Conservation (phyloP, 2,797 vertebrate genomes). For the Arvicola amphibius region DNA sequence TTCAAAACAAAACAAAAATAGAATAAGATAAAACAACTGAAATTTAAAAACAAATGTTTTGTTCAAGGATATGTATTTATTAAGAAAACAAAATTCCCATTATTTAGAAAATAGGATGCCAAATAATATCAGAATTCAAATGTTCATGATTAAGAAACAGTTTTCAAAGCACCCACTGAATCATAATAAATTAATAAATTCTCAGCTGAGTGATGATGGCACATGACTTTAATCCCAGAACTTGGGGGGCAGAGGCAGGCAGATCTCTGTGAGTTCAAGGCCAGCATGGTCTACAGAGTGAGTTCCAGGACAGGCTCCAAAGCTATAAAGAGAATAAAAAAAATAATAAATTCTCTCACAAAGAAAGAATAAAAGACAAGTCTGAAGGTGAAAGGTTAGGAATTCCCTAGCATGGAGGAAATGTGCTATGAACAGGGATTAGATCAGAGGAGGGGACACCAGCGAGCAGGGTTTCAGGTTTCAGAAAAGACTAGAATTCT, state of each 20-base stretch:
- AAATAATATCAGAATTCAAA: neutral
- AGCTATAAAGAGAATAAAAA: neutral
- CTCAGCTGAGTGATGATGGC: too few species aligned
- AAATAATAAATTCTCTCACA: neutral
- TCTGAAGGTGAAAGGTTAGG: neutral
- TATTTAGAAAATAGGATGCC: neutral
- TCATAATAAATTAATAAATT: neutral
- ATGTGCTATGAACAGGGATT: neutral
- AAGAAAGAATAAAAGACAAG: neutral
- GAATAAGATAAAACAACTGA: neutral
- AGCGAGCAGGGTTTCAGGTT: neutral
- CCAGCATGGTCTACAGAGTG: too few species aligned
- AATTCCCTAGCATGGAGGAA: neutral
- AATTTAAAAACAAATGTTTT: constrained; percentile 36
- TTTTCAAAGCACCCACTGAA: neutral
- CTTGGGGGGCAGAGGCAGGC: too few species aligned
- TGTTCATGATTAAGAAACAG: constrained; percentile 2
- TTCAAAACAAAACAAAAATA: neutral
- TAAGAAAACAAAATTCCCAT: neutral
- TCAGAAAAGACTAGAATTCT: neutral
- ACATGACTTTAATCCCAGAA: too few species aligned
- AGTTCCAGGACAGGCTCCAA: too few species aligned
- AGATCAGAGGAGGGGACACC: neutral
- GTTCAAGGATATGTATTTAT: neutral
- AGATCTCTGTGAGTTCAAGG: too few species aligned